These are phyloP conservation scores for Drosophila antonietae DNA, from an alignment of 2,888 invertebrate genomes.

Conservation along the genomic window DNA sequence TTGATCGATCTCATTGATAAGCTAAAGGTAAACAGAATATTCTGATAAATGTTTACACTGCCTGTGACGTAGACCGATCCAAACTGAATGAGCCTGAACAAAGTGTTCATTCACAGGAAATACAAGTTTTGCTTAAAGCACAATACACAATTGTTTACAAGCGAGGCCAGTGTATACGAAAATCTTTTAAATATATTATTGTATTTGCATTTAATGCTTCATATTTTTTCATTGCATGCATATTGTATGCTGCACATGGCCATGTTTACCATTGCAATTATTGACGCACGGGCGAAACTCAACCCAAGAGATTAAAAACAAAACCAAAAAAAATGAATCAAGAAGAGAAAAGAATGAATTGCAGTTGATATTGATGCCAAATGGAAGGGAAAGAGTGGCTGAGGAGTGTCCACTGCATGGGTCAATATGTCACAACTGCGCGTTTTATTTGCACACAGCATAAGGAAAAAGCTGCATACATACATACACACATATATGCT, in stretches of 20 bases:
- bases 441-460: slow-evolving; percentile 54
- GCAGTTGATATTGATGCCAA: slow-evolving; percentile 30
- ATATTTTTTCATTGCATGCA: slow-evolving; percentile 36
- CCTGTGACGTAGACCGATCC: neutral
- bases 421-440: slow-evolving; percentile 74
- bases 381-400: neutral
- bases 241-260: slow-evolving; percentile 37
- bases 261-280: slow-evolving; percentile 68
- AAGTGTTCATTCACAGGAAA: slow-evolving; percentile 4
- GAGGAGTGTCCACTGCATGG: slow-evolving; percentile 33
- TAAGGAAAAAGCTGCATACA: slow-evolving; percentile 9
- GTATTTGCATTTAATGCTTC: slow-evolving; percentile 47
- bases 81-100: neutral
- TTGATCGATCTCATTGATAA: slow-evolving; percentile 1
- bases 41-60: neutral
- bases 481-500: neutral
- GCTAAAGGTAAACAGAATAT: neutral
- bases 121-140: neutral
- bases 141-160: neutral
- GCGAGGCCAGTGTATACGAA: neutral
- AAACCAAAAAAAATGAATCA: neutral
- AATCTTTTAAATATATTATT: slow-evolving; percentile 45
- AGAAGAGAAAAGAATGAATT: slow-evolving; percentile 20
- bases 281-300: slow-evolving; percentile 70
- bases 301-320: slow-evolving; percentile 61